Percentiles rank a stretch among this genome's conserved stretches.
These are phyloP conservation scores for Tachystola acroxantha DNA, from an alignment of 2,888 invertebrate genomes.

Conservation along the genomic window DNA sequence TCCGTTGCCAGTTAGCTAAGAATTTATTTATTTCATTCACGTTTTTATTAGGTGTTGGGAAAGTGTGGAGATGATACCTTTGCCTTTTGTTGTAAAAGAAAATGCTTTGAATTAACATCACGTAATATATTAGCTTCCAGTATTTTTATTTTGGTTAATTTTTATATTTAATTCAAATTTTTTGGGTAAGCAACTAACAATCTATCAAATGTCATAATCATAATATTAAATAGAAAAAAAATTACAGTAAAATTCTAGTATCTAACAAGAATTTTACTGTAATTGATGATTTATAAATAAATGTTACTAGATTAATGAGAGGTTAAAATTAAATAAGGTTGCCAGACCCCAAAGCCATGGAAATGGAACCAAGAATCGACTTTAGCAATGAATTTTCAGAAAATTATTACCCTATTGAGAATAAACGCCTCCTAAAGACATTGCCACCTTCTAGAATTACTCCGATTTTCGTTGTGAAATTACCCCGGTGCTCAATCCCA, in stretches of 20 bases:
- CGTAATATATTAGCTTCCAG: neutral
- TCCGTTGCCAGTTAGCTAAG: constrained; percentile 49
- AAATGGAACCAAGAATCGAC: too few species aligned
- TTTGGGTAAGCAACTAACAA: too few species aligned
- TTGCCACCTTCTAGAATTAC: constrained; percentile 9
- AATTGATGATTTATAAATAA: too few species aligned
- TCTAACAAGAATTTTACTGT: too few species aligned
- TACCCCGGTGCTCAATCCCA: constrained; percentile 10
- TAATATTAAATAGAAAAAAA: too few species aligned
- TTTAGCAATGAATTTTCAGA: too few species aligned
- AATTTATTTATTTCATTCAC: constrained; percentile 44
- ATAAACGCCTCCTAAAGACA: constrained; percentile 1
- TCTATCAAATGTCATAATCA: too few species aligned
- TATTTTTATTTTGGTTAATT: neutral
- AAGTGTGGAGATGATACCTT: constrained; percentile 21
- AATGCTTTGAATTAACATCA: neutral
- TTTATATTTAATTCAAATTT: too few species aligned
- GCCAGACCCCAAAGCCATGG: too few species aligned
- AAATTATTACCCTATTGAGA: neutral
- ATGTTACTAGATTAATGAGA: too few species aligned
- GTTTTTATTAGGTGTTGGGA: constrained; percentile 33
- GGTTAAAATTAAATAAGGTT: too few species aligned
- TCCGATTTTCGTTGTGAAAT: constrained; percentile 11
- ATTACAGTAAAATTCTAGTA: too few species aligned
- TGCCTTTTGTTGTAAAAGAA: constrained; percentile 6